Percentiles rank a stretch among this genome's conserved stretches.
These are phyloP conservation scores for Scaptomyza flava DNA, from an alignment of 2,888 invertebrate species.

Conservation along the genomic window DNA sequence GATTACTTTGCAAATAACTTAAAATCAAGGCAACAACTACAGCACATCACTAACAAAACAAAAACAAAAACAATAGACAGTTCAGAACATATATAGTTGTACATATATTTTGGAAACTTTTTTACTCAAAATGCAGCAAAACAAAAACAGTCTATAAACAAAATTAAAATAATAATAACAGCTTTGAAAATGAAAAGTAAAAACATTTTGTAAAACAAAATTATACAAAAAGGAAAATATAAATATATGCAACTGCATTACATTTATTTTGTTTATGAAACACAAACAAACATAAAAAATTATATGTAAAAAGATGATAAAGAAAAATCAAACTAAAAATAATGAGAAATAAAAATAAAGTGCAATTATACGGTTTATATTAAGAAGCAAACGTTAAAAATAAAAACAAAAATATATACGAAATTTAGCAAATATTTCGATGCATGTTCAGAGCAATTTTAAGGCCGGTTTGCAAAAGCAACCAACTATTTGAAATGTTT, in stretches of 20 bases:
- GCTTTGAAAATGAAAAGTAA: constrained; percentile 29
- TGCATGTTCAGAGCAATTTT: constrained; percentile 63
- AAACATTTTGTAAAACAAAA: constrained; percentile 62
- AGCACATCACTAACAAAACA: constrained; percentile 55
- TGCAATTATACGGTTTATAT: constrained; percentile 79
- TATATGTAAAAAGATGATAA: constrained; percentile 50
- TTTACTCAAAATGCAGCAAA: constrained; percentile 64
- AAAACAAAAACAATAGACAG: constrained; percentile 23
- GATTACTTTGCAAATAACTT: constrained; percentile 9
- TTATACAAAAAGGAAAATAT: constrained; percentile 51
- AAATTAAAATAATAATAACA: constrained; percentile 27
- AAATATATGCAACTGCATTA: constrained; percentile 51
- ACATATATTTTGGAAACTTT: constrained; percentile 80
- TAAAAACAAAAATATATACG: constrained; percentile 62
- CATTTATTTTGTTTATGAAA: constrained; percentile 56
- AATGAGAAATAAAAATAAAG: constrained; percentile 66
- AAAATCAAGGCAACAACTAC: constrained; percentile 41
- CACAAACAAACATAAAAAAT: constrained; percentile 28
- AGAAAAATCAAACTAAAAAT: constrained; percentile 54
- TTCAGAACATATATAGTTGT: constrained; percentile 70
- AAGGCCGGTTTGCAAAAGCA: constrained; percentile 56
- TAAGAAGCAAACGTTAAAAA: constrained; percentile 65
- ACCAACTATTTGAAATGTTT: constrained; percentile 40
- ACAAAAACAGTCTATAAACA: constrained; percentile 33
- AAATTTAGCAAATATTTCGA: constrained; percentile 61